Percentiles rank a stretch among this genome's conserved stretches.
These are phyloP conservation scores for Grallaria varia DNA, from an alignment of 2,113 vertebrate species.

Conservation along the genomic window DNA sequence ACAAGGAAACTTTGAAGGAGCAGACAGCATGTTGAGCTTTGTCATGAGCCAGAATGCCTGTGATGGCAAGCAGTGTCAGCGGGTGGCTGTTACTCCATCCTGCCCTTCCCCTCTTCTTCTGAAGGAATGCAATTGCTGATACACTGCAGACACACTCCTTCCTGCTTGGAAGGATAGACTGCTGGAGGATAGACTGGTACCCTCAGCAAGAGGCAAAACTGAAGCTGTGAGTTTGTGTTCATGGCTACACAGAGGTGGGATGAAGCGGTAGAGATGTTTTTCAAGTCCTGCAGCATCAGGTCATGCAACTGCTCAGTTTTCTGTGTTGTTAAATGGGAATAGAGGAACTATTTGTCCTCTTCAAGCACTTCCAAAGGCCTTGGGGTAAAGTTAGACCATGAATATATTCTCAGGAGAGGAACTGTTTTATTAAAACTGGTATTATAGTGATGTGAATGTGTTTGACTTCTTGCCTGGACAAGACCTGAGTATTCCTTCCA, in stretches of 20 bases:
- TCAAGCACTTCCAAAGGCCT: background rate
- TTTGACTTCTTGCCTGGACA: background rate
- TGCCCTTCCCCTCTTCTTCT: background rate
- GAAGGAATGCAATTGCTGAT: background rate
- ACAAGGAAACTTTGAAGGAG: background rate
- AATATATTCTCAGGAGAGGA: background rate
- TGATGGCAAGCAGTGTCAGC: background rate
- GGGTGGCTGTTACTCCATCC: background rate
- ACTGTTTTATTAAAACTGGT: background rate
- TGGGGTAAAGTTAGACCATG: background rate
- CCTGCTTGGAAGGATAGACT: background rate
- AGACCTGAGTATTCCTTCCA: background rate
- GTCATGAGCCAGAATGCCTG: background rate
- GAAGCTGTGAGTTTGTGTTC: background rate
- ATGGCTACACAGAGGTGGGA: background rate
- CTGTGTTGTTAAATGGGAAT: background rate
- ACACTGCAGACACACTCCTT: fast-evolving
- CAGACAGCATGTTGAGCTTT: background rate
- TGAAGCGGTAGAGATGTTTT: background rate
- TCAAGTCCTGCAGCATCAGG: background rate
- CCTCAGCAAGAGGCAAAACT: background rate
- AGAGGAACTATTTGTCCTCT: background rate
- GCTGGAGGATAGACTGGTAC: background rate
- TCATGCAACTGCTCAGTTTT: background rate
- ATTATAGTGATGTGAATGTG: background rate